phyloP scores from a whole-genome alignment of 2,888 invertebrate species.

The Gymnosoma rotundatum region DNA sequence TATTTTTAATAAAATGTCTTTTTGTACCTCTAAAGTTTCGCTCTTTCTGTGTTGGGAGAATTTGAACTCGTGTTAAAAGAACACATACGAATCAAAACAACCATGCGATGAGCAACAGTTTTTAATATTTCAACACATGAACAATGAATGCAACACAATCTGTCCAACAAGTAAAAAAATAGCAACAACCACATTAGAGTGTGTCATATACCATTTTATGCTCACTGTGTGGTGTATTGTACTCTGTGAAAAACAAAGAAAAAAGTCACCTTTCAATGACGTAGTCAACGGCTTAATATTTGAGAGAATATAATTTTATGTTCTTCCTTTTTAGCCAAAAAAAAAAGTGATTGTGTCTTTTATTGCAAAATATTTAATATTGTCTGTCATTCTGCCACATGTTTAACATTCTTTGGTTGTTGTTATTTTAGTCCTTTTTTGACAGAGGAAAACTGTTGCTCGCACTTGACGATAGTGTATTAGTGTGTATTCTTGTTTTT shows the following conservation, averaged over 20 bases:
- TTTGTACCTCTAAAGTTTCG: constrained; percentile 11
- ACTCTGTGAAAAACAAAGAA: constrained; percentile 46
- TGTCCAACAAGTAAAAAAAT: constrained; percentile 65
- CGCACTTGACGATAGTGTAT: constrained; percentile 27
- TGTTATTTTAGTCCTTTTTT: constrained; percentile 28
- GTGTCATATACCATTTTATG: constrained; percentile 21
- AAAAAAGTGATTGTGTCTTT: constrained; percentile 21
- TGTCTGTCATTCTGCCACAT: constrained; percentile 41
- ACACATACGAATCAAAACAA: constrained; percentile 35
- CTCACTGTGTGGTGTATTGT: constrained; percentile 47
- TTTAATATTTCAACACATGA: constrained; percentile 35
- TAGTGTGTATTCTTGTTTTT: constrained; percentile 29
- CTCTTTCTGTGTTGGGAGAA: not conserved
- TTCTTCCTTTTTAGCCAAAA: constrained; percentile 6
- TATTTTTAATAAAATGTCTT: constrained; percentile 18
- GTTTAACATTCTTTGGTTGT: constrained; percentile 26
- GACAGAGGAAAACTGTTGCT: constrained; percentile 67
- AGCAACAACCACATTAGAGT: not conserved
- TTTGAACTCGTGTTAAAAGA: constrained; percentile 25
- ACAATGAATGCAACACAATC: constrained; percentile 28
- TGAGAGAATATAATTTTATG: constrained; percentile 46
- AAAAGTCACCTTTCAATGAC: constrained; percentile 69
- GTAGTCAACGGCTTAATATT: constrained; percentile 51
- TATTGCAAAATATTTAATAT: constrained; percentile 6
- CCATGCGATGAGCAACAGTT: constrained; percentile 65